Conservation (phyloP, 2,797 vertebrate genomes). For the Myotis pilosus region DNA sequence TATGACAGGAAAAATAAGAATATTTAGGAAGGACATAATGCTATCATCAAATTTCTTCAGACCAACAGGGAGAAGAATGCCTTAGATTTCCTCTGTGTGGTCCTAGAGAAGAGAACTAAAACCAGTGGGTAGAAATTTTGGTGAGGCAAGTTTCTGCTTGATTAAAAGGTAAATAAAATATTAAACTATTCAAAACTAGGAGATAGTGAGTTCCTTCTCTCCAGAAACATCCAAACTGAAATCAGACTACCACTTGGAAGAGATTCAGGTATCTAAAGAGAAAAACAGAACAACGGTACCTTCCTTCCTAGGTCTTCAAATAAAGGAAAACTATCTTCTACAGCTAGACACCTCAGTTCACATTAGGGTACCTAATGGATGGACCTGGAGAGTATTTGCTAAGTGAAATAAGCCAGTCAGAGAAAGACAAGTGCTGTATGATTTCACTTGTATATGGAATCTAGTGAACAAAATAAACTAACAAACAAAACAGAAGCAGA, state of each 20-base stretch:
- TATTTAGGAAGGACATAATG: neutral
- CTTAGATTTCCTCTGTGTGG: neutral
- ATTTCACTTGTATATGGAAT: neutral
- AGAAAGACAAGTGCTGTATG: neutral
- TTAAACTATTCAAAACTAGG: neutral
- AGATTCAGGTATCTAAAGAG: neutral
- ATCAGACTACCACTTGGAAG: neutral
- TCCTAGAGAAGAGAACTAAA: constrained; percentile 4
- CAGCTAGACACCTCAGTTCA: neutral
- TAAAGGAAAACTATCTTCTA: neutral
- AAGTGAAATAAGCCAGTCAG: neutral
- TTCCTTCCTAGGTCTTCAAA: neutral
- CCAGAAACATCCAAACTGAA: neutral
- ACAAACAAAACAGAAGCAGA: neutral
- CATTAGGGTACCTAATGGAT: neutral
- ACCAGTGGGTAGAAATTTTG: neutral
- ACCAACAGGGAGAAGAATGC: neutral
- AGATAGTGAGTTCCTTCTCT: neutral
- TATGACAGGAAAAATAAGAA: neutral
- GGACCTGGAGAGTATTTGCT: neutral
- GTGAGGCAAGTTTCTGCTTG: neutral
- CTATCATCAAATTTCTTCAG: neutral
- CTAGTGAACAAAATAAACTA: neutral
- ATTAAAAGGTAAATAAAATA: constrained; percentile 19
- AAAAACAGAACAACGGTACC: constrained; percentile 7